A percentile compares a stretch with the other conserved stretches of the same genome.
These are phyloP conservation scores for Drosophila incognita DNA, from an alignment of 2,888 invertebrate genomes.

Conservation along the genomic window DNA sequence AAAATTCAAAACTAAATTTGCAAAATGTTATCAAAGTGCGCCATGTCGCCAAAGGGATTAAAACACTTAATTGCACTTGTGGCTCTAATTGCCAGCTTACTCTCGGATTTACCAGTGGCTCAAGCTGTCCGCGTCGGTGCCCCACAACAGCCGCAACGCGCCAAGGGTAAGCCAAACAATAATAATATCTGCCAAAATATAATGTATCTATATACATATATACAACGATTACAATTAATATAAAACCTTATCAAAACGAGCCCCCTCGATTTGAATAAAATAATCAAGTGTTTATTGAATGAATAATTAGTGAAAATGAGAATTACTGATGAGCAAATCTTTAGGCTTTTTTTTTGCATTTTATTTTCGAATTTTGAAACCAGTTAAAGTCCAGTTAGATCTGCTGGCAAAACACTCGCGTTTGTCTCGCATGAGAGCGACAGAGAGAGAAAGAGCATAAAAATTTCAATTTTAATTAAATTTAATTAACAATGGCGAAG, in stretches of 20 bases:
- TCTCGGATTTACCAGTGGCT: conserved; percentile 74
- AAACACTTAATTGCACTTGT: conserved; percentile 67
- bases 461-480: conserved; percentile 38
- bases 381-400: conserved; percentile 2
- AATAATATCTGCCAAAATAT: neutral
- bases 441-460: conserved; percentile 10
- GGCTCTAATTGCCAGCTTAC: conserved; percentile 56
- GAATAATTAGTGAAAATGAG: neutral
- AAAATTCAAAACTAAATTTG: conserved; percentile 27
- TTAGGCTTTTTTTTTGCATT: neutral
- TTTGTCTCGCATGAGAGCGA: conserved; percentile 4
- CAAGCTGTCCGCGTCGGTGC: conserved; percentile 86
- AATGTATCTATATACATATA: too few species aligned
- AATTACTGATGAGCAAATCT: neutral
- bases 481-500: conserved; percentile 34
- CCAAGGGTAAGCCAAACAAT: conserved; percentile 53
- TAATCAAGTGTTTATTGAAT: neutral
- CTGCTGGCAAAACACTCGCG: neutral
- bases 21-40: conserved; percentile 82
- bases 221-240: neutral
- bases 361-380: neutral
- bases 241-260: neutral
- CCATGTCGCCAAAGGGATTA: conserved; percentile 73
- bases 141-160: conserved; percentile 84
- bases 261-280: neutral